phyloP scores from a whole-genome alignment of 1,140 invertebrate species.

The Megalopta genalis region DNA sequence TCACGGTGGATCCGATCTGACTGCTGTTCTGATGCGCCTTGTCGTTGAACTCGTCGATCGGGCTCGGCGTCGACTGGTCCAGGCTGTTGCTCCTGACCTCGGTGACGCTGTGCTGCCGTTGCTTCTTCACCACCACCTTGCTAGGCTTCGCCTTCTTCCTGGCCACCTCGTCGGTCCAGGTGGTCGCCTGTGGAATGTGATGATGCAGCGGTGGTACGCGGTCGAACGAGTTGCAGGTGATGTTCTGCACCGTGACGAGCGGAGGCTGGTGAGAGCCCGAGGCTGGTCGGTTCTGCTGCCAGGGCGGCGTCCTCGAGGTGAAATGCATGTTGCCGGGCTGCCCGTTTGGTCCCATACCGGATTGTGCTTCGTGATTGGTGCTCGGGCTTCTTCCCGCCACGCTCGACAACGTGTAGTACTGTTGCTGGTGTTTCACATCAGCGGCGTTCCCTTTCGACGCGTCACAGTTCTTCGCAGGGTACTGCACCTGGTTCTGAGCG shows the following conservation, averaged over 20 bases:
- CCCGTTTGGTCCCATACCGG: conserved; percentile 63
- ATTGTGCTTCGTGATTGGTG: conserved; percentile 66
- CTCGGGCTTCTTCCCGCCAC: conserved; percentile 67
- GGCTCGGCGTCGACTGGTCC: conserved; percentile 64
- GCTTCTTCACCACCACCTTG: conserved; percentile 81
- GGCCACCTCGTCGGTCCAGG: conserved; percentile 84
- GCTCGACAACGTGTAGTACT: conserved; percentile 66
- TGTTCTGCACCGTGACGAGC: conserved; percentile 68
- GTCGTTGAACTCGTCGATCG: conserved; percentile 72
- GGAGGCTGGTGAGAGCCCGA: conserved; percentile 70
- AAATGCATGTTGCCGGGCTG: conserved; percentile 71
- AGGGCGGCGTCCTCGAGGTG: conserved; percentile 82
- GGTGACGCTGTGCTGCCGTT: conserved; percentile 76
- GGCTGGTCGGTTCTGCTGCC: conserved; percentile 82
- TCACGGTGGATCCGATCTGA: conserved; percentile 71
- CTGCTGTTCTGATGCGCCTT: conserved; percentile 71
- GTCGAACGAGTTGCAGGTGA: conserved; percentile 80
- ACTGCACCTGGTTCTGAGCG: conserved; percentile 81
- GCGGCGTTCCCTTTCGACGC: conserved; percentile 56
- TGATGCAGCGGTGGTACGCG: conserved; percentile 87
- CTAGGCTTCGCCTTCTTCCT: conserved; percentile 83
- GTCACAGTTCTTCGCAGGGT: conserved; percentile 70
- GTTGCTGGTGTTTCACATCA: conserved; percentile 70
- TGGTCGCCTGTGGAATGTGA: conserved; percentile 82
- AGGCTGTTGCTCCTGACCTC: conserved; percentile 67